These are phyloP conservation scores for Ericerus pela DNA, from an alignment of 1,140 invertebrate species.

Conservation along the genomic window DNA sequence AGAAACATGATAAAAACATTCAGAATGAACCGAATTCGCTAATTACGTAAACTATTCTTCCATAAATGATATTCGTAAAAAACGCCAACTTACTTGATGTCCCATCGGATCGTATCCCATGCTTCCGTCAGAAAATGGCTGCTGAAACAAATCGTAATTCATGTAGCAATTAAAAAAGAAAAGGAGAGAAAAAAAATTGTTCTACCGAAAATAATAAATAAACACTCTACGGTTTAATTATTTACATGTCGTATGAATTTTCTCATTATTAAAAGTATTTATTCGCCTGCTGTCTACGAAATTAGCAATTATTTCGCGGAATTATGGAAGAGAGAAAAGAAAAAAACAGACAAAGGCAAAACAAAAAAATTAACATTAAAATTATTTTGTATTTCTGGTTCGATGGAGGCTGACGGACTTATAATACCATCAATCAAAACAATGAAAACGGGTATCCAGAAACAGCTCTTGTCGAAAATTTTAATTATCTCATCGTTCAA, in stretches of 20 bases:
- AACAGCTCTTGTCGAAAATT: slow-evolving; percentile 6
- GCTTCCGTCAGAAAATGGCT: slow-evolving; percentile 63
- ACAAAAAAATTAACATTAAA: too few relatives aligned
- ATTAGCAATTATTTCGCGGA: slow-evolving; percentile 3
- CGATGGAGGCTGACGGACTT: not conserved
- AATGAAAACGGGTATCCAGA: not conserved
- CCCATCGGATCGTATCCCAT: slow-evolving; percentile 68
- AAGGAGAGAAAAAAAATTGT: not conserved
- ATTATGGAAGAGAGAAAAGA: too few relatives aligned
- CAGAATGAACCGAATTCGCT: too few relatives aligned
- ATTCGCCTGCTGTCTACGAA: not conserved
- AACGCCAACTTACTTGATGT: slow-evolving; percentile 55
- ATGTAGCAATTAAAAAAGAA: not conserved
- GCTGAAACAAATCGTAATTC: slow-evolving; percentile 34
- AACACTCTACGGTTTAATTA: not conserved
- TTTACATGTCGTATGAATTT: not conserved
- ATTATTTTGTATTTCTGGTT: slow-evolving; percentile 1
- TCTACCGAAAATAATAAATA: not conserved
- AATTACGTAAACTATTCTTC: too few relatives aligned
- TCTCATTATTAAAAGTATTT: not conserved
- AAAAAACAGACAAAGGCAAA: too few relatives aligned
- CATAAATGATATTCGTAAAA: too few relatives aligned
- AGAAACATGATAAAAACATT: too few relatives aligned
- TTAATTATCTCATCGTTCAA: slow-evolving; percentile 4
- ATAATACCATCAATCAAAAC: slow-evolving; percentile 2